These are phyloP conservation scores for Hypercompe scribonia DNA, from an alignment of 2,888 invertebrate genomes.

Conservation along the genomic window DNA sequence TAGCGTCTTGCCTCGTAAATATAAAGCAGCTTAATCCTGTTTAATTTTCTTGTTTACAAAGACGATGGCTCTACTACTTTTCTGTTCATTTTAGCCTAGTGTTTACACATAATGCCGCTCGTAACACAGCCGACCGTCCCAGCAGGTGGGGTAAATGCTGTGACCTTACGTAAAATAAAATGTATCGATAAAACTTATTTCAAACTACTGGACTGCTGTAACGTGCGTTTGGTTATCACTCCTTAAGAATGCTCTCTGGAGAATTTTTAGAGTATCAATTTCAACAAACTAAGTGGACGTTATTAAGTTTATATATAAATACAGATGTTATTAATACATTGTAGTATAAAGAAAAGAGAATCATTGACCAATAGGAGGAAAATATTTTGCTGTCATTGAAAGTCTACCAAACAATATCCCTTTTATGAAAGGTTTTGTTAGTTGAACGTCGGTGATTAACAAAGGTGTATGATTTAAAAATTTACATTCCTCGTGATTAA, in stretches of 20 bases:
- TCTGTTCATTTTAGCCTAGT: background rate
- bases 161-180: background rate
- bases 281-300: background rate
- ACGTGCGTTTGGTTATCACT: no score
- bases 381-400: background rate
- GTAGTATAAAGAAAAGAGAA: no score
- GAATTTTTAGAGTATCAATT: no score
- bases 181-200: background rate
- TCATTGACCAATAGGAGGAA: background rate
- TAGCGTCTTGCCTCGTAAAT: conserved; percentile 76
- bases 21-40: conserved; percentile 73
- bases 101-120: conserved; percentile 2
- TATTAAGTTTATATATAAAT: no score
- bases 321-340: no score
- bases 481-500: no score
- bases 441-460: no score
- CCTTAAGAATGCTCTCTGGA: no score
- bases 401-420: background rate
- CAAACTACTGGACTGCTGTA: background rate
- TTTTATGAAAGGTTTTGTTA: no score
- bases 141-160: background rate
- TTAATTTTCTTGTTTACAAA: conserved; percentile 76
- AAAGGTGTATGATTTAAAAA: no score
- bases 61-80: conserved; percentile 46
- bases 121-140: background rate